Evolutionary conservation across 2,888 invertebrate species (phyloP), one percentile per base, ranked within the genome.

Genomic region (Andrena haemorrhoa): DNA sequence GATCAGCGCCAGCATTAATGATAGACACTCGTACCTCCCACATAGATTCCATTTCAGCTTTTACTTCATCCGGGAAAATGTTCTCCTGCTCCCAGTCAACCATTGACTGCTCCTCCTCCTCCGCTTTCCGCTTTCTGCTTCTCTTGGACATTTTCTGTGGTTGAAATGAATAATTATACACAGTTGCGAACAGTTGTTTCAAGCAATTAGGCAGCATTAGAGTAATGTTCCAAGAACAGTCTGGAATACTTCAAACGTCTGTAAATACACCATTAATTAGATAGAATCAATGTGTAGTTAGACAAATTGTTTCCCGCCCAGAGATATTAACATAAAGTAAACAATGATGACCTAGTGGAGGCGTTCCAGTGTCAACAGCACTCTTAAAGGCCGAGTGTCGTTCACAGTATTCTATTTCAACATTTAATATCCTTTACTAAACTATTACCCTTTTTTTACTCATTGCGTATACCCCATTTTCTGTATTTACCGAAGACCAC

Each of bases 21-120:
- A 31, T 0, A 51, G 5, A 51, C 51, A 10, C 58, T 80, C 85
- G 70, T 87, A 95, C 95, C 94, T 95, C 95, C 95, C 95, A 95
- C 95, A 95, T 95, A 10, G 94, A 92, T 79, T 93, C 94, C 91
- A 95, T 94, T 80, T 94, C 93, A 47, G 94, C 90, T 58, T 89
- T 91, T 16, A 92, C 82, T 61, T 93, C 91, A 20, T 93, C 93
- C 23, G 92, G 91, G 63, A 94, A 91, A 70, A 95, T 91, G 63
- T 92, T 90, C 29, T 94, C 94, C 47, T 89, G 89, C 83, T 95
- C 95, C 95, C 95, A 95, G 20, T 93, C 91, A 47, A 83, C 71
- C 33, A 94, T 82, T 7, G 93, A 93, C 77, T 93, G 93, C 10
- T 94, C 93, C 66, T 94, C 93, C 29, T 92, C 93, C 74, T 94